Evolutionary conservation across 2,797 vertebrate genomes (phyloP).

Genomic region (Emys orbicularis): DNA sequence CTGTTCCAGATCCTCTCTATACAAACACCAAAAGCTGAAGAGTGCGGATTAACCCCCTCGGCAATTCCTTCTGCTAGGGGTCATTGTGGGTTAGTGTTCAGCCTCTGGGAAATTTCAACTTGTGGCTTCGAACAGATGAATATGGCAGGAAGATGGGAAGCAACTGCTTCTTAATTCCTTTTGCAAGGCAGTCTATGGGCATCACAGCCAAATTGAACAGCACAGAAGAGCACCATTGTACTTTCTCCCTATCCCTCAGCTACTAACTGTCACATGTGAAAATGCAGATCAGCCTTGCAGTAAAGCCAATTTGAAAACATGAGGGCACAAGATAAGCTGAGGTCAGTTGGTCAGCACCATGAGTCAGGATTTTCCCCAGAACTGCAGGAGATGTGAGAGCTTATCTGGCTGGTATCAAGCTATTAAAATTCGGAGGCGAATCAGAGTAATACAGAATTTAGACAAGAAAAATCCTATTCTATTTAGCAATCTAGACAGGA

Average conservation of each 20-base stretch:
- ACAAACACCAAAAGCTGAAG: neutral
- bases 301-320: accelerated
- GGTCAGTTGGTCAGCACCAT: neutral
- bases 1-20: neutral
- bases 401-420: accelerated
- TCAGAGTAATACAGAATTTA: neutral
- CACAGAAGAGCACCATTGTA: too few relatives aligned
- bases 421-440: neutral
- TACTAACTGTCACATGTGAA: neutral
- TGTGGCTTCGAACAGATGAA: accelerated
- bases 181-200: neutral
- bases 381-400: neutral
- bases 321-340: neutral
- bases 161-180: too few relatives aligned
- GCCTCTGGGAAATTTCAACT: neutral
- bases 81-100: accelerated
- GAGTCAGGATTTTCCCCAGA: accelerated
- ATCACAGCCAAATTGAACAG: neutral
- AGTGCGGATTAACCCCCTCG: neutral
- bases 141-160: accelerated
- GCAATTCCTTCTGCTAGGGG: neutral
- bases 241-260: neutral
- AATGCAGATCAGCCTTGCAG: neutral
- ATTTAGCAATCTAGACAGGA: neutral
- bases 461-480: neutral